Evolutionary conservation across 2,888 invertebrate species (phyloP).

Genomic region (Acronicta leporina): DNA sequence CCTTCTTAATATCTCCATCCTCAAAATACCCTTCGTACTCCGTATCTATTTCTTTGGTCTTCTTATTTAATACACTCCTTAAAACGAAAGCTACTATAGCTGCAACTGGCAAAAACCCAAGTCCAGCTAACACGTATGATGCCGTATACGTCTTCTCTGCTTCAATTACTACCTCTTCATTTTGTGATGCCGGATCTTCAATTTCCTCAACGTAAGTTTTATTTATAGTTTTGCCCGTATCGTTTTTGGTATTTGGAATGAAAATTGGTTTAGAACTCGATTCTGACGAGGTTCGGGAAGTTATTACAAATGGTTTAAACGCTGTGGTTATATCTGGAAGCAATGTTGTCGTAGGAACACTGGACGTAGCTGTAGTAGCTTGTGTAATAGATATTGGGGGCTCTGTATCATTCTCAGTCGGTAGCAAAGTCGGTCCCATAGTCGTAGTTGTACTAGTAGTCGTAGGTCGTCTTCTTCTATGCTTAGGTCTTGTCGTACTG

Average conservation of each 20-base stretch:
- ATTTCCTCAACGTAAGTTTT: slow-evolving; percentile 60
- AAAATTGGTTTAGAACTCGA: slow-evolving; percentile 72
- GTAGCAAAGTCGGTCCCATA: slow-evolving; percentile 33
- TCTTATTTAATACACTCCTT: slow-evolving; percentile 87
- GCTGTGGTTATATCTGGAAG: slow-evolving; percentile 61
- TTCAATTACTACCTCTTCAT: slow-evolving; percentile 88
- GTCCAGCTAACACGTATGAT: slow-evolving; percentile 89
- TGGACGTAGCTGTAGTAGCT: slow-evolving; percentile 49
- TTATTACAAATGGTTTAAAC: slow-evolving; percentile 74
- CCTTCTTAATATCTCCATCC: slow-evolving; percentile 87
- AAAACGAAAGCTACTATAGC: slow-evolving; percentile 89
- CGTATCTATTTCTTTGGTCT: slow-evolving; percentile 87
- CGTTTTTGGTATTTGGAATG: slow-evolving; percentile 60
- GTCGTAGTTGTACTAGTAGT: slow-evolving; percentile 77
- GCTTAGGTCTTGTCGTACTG: slow-evolving; percentile 71
- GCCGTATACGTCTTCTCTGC: slow-evolving; percentile 89
- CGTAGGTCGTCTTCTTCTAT: slow-evolving; percentile 80
- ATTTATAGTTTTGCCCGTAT: slow-evolving; percentile 63
- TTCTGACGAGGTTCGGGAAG: slow-evolving; percentile 83
- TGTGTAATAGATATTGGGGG: slow-evolving; percentile 41
- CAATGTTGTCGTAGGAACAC: slow-evolving; percentile 52
- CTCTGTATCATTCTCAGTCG: slow-evolving; percentile 36
- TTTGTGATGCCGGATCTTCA: slow-evolving; percentile 66
- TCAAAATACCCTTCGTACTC: slow-evolving; percentile 90
- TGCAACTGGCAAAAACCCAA: slow-evolving; percentile 89